phyloP scores from a whole-genome alignment of 2,888 invertebrate species.

The Lypha dubia region DNA sequence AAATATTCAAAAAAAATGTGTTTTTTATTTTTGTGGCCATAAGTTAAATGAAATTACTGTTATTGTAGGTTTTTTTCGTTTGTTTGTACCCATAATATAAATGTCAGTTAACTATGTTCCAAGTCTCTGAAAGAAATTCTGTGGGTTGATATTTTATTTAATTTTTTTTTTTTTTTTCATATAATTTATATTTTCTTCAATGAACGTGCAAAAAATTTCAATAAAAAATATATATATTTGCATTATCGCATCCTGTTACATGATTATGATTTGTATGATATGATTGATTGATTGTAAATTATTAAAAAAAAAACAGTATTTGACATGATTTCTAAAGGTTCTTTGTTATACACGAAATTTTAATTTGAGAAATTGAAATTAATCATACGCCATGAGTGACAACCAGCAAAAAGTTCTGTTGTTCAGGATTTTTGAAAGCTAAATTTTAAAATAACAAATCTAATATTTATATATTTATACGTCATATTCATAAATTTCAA shows the following conservation, averaged over 20 bases:
- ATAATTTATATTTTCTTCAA: background rate
- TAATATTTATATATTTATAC: background rate
- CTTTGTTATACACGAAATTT: background rate
- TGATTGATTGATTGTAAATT: background rate
- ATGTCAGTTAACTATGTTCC: background rate
- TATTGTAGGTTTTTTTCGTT: background rate
- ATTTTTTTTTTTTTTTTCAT: background rate
- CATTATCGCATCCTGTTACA: background rate
- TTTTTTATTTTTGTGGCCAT: constrained; percentile 17
- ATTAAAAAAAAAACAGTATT: background rate
- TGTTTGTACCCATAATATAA: too few relatives aligned
- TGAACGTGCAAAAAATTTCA: background rate
- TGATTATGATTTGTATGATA: background rate
- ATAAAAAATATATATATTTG: background rate
- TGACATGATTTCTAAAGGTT: background rate
- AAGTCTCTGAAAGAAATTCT: background rate
- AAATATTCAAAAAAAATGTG: constrained; percentile 1
- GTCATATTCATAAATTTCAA: background rate
- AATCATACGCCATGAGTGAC: constrained; percentile 2
- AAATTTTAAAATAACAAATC: background rate
- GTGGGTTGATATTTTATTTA: background rate
- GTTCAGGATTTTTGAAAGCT: background rate
- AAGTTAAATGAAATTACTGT: constrained; percentile 37
- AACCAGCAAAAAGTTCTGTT: background rate
- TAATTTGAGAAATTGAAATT: too few relatives aligned